Evolutionary conservation across 2,113 vertebrate genomes (phyloP).

Genomic region (Pollachius pollachius): DNA sequence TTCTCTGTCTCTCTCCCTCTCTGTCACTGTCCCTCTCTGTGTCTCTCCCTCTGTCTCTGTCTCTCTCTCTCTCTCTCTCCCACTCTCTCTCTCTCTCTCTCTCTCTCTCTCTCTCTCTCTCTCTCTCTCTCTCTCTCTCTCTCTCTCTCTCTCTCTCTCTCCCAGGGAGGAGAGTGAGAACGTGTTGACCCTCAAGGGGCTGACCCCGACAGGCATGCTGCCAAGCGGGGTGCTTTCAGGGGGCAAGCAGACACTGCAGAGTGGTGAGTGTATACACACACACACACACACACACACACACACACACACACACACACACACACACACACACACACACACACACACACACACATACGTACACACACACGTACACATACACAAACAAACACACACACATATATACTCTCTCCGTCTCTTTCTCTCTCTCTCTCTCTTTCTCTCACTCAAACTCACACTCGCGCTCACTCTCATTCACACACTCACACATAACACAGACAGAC

Average conservation of each 20-base stretch:
- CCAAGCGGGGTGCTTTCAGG: slow-evolving; percentile 80
- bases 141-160: slow-evolving; percentile 10
- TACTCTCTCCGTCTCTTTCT: too few relatives aligned
- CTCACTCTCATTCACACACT: neutral
- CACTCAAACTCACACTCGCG: too few relatives aligned
- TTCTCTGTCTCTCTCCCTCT: neutral
- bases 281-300: slow-evolving; percentile 2
- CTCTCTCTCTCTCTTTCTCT: too few relatives aligned
- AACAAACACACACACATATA: slow-evolving; percentile 12
- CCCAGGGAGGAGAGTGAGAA: slow-evolving; percentile 83
- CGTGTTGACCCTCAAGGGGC: slow-evolving; percentile 80
- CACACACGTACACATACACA: neutral
- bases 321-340: neutral
- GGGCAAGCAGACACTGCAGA: slow-evolving; percentile 81
- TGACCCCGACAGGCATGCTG: slow-evolving; percentile 82
- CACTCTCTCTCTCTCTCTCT: neutral
- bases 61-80: neutral
- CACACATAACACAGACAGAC: neutral
- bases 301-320: slow-evolving; percentile 27
- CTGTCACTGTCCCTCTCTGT: neutral
- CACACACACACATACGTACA: neutral
- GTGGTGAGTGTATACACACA: slow-evolving; percentile 63
- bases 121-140: neutral
- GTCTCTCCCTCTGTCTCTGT: too few relatives aligned
- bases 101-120: slow-evolving; percentile 1